A percentile compares a stretch with the other conserved stretches of the same genome.
Conservation (phyloP, 1,140 invertebrate genomes). For the Teleogryllus occipitalis region DNA sequence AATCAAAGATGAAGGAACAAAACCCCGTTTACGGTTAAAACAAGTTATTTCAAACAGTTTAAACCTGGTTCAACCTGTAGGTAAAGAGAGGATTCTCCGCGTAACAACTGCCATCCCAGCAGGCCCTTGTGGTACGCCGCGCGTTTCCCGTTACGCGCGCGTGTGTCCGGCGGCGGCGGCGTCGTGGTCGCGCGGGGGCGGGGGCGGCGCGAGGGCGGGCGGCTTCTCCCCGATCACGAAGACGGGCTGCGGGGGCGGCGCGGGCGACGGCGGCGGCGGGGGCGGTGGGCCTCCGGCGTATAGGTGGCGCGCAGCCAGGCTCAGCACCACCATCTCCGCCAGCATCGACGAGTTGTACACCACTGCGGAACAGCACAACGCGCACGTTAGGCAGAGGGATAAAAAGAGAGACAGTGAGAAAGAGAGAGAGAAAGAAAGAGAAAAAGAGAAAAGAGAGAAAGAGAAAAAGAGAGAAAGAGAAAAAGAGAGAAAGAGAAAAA, state of each 20-base stretch:
- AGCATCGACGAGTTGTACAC: conserved; percentile 49
- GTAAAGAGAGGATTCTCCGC: too few species aligned
- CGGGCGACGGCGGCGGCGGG: not conserved
- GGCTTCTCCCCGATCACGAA: not conserved
- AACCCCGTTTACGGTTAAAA: too few species aligned
- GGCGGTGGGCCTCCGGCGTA: conserved; percentile 40
- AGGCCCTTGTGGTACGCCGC: too few species aligned
- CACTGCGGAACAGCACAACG: conserved; percentile 38
- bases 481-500: too few species aligned
- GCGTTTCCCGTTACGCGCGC: not conserved
- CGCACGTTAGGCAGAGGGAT: not conserved
- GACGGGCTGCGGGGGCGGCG: not conserved
- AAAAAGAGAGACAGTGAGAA: not conserved
- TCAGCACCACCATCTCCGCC: conserved; percentile 49
- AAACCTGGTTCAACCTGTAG: too few species aligned
- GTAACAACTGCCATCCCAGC: too few species aligned
- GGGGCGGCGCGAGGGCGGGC: not conserved
- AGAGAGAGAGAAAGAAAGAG: too few species aligned
- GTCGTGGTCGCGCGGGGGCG: too few species aligned
- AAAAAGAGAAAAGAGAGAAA: too few species aligned
- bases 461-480: too few species aligned
- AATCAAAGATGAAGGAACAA: too few species aligned
- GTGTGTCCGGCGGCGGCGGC: not conserved
- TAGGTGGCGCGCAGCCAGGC: conserved; percentile 43
- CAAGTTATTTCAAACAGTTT: too few species aligned